phyloP scores from a whole-genome alignment of 2,888 invertebrate species.

The Diplazon laetatorius region DNA sequence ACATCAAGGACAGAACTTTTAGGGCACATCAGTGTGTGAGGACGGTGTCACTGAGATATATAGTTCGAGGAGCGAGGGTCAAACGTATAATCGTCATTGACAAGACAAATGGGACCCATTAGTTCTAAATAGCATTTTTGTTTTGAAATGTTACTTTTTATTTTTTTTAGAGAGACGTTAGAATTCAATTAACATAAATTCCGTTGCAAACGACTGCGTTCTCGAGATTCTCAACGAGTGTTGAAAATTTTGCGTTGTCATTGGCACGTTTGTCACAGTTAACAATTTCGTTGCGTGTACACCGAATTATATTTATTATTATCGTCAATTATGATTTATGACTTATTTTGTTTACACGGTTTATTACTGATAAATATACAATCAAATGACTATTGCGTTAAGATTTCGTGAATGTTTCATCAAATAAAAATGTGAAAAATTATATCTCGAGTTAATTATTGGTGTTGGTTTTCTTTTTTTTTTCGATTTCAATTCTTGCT shows the following conservation, averaged over 20 bases:
- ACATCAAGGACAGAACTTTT: no score
- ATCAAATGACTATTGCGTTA: constrained; percentile 59
- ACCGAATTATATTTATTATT: constrained; percentile 39
- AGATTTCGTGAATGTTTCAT: constrained; percentile 65
- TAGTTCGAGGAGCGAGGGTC: no score
- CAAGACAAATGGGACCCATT: constrained; percentile 2
- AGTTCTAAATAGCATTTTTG: not conserved
- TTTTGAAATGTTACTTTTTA: not conserved
- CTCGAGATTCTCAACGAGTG: not conserved
- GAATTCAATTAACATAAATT: not conserved
- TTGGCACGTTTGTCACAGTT: constrained; percentile 14
- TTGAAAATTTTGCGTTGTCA: not conserved
- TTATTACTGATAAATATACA: constrained; percentile 50
- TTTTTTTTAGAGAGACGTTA: not conserved
- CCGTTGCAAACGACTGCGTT: not conserved
- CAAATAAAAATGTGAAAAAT: constrained; percentile 60
- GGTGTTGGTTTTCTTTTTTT: no score
- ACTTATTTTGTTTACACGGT: constrained; percentile 58
- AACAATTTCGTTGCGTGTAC: constrained; percentile 13
- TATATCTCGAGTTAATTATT: not conserved
- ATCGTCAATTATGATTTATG: constrained; percentile 41
- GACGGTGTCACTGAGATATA: no score
- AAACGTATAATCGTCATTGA: not conserved
- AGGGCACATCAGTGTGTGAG: no score
- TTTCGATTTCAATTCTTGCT: no score